phyloP scores from a whole-genome alignment of 1,140 invertebrate genomes.

The Neuroterus valhalla region DNA sequence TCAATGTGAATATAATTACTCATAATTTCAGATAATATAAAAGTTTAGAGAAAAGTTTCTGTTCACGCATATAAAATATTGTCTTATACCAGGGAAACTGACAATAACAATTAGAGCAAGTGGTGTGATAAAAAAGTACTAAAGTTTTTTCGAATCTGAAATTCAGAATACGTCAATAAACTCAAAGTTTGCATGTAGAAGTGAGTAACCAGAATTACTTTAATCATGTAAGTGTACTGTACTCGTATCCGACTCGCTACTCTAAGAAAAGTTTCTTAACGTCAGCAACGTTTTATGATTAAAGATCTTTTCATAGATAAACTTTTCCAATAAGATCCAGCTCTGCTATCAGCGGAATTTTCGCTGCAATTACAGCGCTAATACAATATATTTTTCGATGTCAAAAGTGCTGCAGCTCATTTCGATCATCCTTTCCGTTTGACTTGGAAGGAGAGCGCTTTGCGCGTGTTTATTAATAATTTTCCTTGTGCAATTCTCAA shows the following conservation, averaged over 20 bases:
- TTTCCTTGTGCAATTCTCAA: too few relatives aligned
- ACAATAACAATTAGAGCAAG: too few relatives aligned
- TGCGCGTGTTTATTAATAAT: too few relatives aligned
- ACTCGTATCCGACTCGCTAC: background rate
- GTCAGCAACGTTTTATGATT: background rate
- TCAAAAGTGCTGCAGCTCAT: too few relatives aligned
- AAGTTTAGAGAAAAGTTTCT: background rate
- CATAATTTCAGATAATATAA: too few relatives aligned
- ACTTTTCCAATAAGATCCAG: background rate
- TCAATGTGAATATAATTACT: too few relatives aligned
- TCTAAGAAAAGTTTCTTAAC: background rate
- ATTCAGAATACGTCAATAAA: constrained; percentile 23
- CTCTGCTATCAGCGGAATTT: too few relatives aligned
- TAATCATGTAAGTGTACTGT: constrained; percentile 9
- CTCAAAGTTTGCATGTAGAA: background rate
- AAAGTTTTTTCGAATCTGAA: background rate
- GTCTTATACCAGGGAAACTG: too few relatives aligned
- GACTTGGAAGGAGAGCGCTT: too few relatives aligned
- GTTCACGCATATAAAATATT: background rate
- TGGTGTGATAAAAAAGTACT: background rate
- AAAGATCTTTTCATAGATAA: background rate
- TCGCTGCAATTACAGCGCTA: too few relatives aligned
- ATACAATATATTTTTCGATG: too few relatives aligned
- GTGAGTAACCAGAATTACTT: background rate
- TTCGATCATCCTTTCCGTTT: too few relatives aligned